Conservation (phyloP, 2,113 vertebrate genomes). For the Centropristis striata region DNA sequence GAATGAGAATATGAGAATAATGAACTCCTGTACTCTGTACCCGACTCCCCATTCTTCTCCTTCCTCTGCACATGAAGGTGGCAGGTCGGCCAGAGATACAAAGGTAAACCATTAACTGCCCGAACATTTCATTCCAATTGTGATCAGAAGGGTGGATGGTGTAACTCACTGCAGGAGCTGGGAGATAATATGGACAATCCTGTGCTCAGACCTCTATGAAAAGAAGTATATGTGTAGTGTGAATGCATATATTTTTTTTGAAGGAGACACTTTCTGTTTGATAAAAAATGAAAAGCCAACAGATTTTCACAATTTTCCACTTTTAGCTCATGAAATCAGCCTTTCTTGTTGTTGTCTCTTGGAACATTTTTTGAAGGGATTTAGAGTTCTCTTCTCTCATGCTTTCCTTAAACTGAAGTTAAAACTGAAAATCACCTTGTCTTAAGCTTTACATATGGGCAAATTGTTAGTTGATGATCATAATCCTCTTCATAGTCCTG, state of each 20-base stretch:
- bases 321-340: not conserved
- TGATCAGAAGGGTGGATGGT: not conserved
- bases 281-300: not conserved
- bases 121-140: conserved; percentile 32
- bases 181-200: not conserved
- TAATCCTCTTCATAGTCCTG: not conserved
- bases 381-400: not conserved
- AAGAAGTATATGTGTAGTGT: conserved; percentile 4
- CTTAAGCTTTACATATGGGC: not conserved
- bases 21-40: not conserved
- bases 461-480: not conserved
- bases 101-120: conserved; percentile 21
- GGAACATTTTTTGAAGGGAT: not conserved
- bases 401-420: not conserved
- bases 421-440: not conserved
- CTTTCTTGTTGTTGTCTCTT: not conserved
- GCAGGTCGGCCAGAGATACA: conserved; percentile 28
- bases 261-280: not conserved
- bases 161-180: not conserved
- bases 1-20: too few relatives aligned
- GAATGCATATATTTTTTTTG: not conserved
- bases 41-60: conserved; percentile 13
- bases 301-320: not conserved
- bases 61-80: conserved; percentile 2
- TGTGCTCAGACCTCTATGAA: not conserved